phyloP scores from a whole-genome alignment of 2,113 vertebrate genomes.

The Pelecanoides urinatrix region DNA sequence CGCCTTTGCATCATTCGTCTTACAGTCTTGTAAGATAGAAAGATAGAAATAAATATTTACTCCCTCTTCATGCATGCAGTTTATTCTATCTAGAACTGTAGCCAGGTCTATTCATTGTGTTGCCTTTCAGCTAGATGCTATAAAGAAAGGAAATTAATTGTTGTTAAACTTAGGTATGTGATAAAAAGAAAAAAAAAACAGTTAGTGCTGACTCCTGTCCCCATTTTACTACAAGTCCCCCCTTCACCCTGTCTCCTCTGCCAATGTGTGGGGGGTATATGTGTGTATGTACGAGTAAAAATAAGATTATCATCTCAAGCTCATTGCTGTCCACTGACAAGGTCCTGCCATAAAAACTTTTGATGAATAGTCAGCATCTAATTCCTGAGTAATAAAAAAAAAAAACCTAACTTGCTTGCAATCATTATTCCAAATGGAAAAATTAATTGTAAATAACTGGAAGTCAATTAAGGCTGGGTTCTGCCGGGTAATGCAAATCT shows the following conservation, averaged over 20 bases:
- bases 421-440: constrained; percentile 81
- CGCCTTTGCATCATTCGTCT: background rate
- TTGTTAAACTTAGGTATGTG: background rate
- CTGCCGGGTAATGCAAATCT: constrained; percentile 76
- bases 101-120: background rate
- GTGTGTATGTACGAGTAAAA: background rate
- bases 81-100: background rate
- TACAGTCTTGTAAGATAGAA: background rate
- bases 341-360: constrained; percentile 51
- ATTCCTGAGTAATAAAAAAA: constrained; percentile 56
- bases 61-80: background rate
- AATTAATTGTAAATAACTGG: constrained; percentile 82
- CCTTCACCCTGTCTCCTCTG: background rate
- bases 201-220: background rate
- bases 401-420: constrained; percentile 45
- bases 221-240: background rate
- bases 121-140: background rate
- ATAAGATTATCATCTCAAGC: background rate
- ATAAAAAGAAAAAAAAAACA: background rate
- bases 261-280: rapidly evolving
- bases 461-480: constrained; percentile 77
- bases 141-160: background rate
- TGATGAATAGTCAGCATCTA: constrained; percentile 68
- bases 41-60: constrained; percentile 8
- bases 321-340: constrained; percentile 51